Evolutionary conservation across 2,113 vertebrate genomes (phyloP).

Genomic region (Saguinus midas): DNA sequence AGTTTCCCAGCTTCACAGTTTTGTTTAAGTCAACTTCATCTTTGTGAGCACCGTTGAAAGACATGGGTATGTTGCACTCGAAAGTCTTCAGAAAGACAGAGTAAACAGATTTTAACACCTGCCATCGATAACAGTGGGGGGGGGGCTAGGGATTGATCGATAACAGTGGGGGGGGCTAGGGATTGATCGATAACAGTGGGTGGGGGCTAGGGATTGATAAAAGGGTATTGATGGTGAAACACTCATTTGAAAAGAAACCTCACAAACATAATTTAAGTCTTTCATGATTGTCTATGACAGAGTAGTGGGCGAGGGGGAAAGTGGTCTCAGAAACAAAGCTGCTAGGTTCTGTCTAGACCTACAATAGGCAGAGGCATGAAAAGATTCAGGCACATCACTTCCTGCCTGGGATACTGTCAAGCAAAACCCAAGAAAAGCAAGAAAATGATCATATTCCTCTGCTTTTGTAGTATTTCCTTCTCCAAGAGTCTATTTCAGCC

Average conservation of each 20-base stretch:
- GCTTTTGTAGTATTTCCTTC: neutral
- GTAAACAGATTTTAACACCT: neutral
- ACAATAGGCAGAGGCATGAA: neutral
- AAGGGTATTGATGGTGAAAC: neutral
- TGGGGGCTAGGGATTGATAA: neutral
- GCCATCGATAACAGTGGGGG: neutral
- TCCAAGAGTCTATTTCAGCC: neutral
- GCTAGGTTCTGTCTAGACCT: neutral
- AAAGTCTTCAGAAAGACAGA: neutral
- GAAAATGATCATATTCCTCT: neutral
- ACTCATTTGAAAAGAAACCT: neutral
- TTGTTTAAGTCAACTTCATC: neutral
- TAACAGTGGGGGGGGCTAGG: neutral
- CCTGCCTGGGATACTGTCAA: neutral
- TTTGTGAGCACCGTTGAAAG: rapidly evolving
- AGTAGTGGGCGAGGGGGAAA: neutral
- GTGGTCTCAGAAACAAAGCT: neutral
- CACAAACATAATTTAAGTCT: neutral
- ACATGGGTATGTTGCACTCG: rapidly evolving
- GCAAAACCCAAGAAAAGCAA: neutral
- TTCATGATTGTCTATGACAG: neutral
- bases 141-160: neutral
- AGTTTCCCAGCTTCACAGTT: neutral
- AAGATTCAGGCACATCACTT: neutral
- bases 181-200: neutral